These are phyloP conservation scores for Arrhopalites spinosus DNA, from an alignment of 2,888 invertebrate genomes.

Conservation along the genomic window DNA sequence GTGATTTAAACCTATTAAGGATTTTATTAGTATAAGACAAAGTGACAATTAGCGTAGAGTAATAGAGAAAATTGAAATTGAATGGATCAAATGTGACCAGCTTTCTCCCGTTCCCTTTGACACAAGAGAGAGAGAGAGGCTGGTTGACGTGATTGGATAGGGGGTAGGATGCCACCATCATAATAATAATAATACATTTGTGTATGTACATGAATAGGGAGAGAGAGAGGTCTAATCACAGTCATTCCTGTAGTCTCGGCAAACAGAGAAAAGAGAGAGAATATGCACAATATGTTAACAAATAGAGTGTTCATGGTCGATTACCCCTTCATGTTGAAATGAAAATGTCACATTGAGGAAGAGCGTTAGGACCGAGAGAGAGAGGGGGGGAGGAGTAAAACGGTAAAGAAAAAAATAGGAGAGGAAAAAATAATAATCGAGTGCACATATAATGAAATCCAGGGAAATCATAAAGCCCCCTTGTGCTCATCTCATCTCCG, in stretches of 20 bases:
- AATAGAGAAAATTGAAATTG: conserved; percentile 10
- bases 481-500: conserved; percentile 43
- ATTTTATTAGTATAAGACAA: conserved; percentile 30
- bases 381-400: too few species aligned
- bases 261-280: neutral
- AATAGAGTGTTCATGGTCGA: conserved; percentile 52
- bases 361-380: conserved; percentile 24
- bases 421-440: conserved; percentile 45
- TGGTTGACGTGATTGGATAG: neutral
- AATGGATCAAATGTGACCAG: conserved; percentile 23
- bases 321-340: conserved; percentile 56
- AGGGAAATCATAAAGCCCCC: conserved; percentile 45
- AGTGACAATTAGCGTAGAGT: conserved; percentile 35
- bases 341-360: conserved; percentile 55
- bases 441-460: conserved; percentile 46
- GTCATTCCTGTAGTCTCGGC: neutral
- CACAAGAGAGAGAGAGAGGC: neutral
- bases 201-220: neutral
- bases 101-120: neutral
- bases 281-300: conserved; percentile 17
- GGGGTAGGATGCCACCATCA: neutral
- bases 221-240: neutral
- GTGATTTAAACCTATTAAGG: neutral
- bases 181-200: neutral
- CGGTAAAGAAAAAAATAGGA: conserved; percentile 17